Evolutionary conservation across 2,888 invertebrate species (phyloP).

Genomic region (Heteromurus nitidus): DNA sequence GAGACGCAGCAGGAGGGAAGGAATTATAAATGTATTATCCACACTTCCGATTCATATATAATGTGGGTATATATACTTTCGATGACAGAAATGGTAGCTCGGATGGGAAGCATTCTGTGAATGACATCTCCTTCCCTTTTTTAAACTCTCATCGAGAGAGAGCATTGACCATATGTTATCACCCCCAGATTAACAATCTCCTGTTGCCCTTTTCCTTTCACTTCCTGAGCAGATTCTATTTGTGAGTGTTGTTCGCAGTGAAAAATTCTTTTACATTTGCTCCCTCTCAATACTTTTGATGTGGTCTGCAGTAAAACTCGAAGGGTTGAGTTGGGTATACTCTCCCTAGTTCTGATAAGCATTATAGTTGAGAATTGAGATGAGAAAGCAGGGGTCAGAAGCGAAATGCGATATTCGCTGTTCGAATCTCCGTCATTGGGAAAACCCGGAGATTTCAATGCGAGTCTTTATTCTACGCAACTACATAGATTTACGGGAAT

Average conservation of each 20-base stretch:
- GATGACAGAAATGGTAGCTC: not conserved
- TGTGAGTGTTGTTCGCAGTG: no score
- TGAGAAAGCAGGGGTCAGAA: constrained; percentile 36
- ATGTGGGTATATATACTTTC: not conserved
- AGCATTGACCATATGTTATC: constrained; percentile 63
- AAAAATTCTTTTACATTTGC: constrained; percentile 2
- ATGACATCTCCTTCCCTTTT: constrained; percentile 62
- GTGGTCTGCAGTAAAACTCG: no score
- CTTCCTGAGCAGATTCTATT: not conserved
- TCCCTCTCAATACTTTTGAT: no score
- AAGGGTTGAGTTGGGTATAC: no score
- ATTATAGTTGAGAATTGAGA: no score
- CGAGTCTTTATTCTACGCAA: not conserved
- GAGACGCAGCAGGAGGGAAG: not conserved
- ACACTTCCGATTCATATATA: no score
- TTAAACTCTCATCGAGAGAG: constrained; percentile 48
- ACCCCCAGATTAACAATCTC: constrained; percentile 61
- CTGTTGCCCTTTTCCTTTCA: constrained; percentile 39
- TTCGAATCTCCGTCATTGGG: constrained; percentile 34
- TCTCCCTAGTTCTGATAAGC: no score
- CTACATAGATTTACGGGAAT: constrained; percentile 9
- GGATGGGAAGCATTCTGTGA: constrained; percentile 14
- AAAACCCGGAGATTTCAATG: constrained; percentile 26
- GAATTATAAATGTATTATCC: no score
- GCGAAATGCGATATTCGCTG: constrained; percentile 26